A percentile compares a stretch with the other conserved stretches of the same genome.
Conservation (phyloP, 1,140 invertebrate genomes). For the Calycopis cecrops region DNA sequence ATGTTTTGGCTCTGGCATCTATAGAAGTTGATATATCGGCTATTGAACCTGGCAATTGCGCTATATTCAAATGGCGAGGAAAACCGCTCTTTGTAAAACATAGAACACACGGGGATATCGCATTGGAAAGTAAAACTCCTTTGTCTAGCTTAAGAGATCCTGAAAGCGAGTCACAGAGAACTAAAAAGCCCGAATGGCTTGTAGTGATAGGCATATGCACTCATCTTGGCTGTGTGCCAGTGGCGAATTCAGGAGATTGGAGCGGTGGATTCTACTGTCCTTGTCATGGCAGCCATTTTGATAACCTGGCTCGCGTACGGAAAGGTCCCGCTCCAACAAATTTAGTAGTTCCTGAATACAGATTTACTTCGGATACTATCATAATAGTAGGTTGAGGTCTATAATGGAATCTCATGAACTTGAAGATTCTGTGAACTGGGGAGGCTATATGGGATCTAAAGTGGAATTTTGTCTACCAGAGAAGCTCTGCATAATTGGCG, state of each 20-base stretch:
- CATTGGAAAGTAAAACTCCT: constrained; percentile 78
- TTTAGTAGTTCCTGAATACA: constrained; percentile 86
- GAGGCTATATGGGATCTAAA: too few relatives aligned
- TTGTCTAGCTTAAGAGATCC: constrained; percentile 84
- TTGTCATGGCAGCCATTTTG: constrained; percentile 95
- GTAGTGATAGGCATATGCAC: constrained; percentile 92
- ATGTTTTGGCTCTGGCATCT: constrained; percentile 50
- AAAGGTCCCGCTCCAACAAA: constrained; percentile 92
- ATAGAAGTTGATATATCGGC: constrained; percentile 53
- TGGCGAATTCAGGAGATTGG: constrained; percentile 85
- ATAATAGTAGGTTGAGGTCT: too few relatives aligned
- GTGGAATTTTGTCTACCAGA: too few relatives aligned
- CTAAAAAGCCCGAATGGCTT: constrained; percentile 82
- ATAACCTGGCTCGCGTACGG: constrained; percentile 87
- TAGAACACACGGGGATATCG: constrained; percentile 83
- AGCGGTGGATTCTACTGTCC: constrained; percentile 91
- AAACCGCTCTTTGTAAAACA: constrained; percentile 90
- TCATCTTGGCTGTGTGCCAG: constrained; percentile 91
- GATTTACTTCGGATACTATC: constrained; percentile 47
- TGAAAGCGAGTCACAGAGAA: constrained; percentile 81
- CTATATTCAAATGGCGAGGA: constrained; percentile 88
- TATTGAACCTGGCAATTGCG: constrained; percentile 58
- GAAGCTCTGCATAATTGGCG: too few relatives aligned
- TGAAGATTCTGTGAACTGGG: too few relatives aligned
- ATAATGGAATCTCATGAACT: too few relatives aligned